Conservation (phyloP, 2,113 vertebrate species). For the Cricetomys ansorgei region DNA sequence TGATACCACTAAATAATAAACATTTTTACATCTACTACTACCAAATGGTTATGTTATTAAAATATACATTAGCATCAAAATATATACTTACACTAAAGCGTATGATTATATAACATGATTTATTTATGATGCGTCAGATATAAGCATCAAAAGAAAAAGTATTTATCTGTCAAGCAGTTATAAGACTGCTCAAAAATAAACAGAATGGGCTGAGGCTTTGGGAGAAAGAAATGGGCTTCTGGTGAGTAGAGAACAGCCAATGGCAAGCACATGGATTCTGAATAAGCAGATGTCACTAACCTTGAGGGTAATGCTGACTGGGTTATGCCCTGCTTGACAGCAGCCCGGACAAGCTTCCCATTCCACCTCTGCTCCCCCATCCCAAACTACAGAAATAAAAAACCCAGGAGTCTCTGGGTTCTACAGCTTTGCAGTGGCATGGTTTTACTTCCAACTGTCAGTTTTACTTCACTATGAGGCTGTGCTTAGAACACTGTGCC, state of each 20-base stretch:
- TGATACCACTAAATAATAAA: neutral
- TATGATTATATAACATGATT: neutral
- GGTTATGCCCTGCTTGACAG: neutral
- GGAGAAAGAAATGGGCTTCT: neutral
- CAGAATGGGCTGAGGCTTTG: neutral
- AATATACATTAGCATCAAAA: neutral
- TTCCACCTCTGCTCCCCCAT: neutral
- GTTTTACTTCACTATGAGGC: neutral
- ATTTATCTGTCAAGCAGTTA: neutral
- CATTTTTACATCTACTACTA: neutral
- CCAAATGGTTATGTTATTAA: neutral
- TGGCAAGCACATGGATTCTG: neutral
- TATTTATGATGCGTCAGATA: neutral
- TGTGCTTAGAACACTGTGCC: neutral
- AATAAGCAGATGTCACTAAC: neutral
- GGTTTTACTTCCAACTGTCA: neutral
- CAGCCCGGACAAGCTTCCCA: neutral
- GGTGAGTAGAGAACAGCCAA: neutral
- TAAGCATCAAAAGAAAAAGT: neutral
- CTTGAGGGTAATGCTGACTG: rapidly evolving
- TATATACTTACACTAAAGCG: neutral
- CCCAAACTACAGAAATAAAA: neutral
- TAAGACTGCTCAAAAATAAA: neutral
- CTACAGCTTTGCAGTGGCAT: neutral
- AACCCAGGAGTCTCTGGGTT: neutral